A percentile compares a stretch with the other conserved stretches of the same genome.
These are phyloP conservation scores for Zaprionus camerounensis DNA, from an alignment of 1,140 invertebrate genomes.

Conservation along the genomic window DNA sequence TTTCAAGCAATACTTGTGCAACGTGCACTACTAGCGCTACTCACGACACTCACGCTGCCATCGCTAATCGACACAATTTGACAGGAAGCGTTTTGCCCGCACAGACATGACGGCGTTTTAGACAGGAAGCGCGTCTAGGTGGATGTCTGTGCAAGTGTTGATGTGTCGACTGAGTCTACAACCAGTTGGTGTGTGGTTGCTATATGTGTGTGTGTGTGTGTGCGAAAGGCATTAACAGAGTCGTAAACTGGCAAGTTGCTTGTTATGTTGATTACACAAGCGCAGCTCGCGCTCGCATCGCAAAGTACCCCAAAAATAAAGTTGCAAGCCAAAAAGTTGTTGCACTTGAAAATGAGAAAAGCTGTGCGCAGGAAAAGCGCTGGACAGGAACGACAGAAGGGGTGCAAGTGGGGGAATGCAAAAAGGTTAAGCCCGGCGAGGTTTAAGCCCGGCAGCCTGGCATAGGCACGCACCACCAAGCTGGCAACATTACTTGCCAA, in stretches of 20 bases:
- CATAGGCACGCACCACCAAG: constrained; percentile 1
- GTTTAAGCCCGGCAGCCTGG: background rate
- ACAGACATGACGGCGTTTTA: constrained; percentile 64
- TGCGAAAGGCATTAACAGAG: constrained; percentile 72
- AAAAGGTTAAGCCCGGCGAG: constrained; percentile 2
- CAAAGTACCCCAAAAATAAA: constrained; percentile 56
- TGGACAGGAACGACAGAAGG: background rate
- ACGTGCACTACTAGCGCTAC: background rate
- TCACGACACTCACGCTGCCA: constrained; percentile 11
- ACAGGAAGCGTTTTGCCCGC: constrained; percentile 72
- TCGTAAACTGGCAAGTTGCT: constrained; percentile 79
- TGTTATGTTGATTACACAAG: constrained; percentile 80
- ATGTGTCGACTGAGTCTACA: constrained; percentile 21
- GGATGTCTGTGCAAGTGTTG: constrained; percentile 38
- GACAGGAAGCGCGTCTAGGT: constrained; percentile 76
- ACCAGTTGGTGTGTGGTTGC: background rate
- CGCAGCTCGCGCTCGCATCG: constrained; percentile 9
- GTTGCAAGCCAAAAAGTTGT: constrained; percentile 38
- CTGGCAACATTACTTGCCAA: constrained; percentile 1
- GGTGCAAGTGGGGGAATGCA: background rate
- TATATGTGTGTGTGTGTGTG: constrained; percentile 27
- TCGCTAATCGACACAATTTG: constrained; percentile 48
- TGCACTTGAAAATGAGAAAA: constrained; percentile 50
- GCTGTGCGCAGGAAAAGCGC: constrained; percentile 5
- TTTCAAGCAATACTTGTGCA: no score